These are phyloP conservation scores for Tinea pellionella DNA, from an alignment of 2,888 invertebrate species.

Conservation along the genomic window DNA sequence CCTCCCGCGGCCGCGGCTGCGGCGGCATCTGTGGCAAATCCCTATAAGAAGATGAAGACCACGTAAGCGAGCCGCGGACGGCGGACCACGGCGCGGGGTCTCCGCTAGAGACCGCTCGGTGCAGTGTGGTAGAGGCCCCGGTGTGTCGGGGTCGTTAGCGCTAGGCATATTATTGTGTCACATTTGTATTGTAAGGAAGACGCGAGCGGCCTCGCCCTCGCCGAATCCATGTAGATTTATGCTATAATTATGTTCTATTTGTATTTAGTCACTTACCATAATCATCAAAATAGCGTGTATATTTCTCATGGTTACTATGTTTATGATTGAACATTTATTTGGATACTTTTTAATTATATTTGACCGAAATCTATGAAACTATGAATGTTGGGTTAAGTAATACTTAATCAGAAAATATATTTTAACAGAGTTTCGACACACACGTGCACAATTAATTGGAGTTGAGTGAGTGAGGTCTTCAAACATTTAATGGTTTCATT, in stretches of 20 bases:
- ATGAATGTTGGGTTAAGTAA: too few species aligned
- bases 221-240: constrained; percentile 62
- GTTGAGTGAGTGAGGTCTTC: too few species aligned
- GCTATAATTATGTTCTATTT: constrained; percentile 53
- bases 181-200: constrained; percentile 67
- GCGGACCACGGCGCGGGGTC: constrained; percentile 61
- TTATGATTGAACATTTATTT: neutral
- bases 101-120: constrained; percentile 59
- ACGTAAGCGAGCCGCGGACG: constrained; percentile 66
- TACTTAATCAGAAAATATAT: too few species aligned
- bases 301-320: constrained; percentile 33
- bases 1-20: constrained; percentile 50
- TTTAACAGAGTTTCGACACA: too few species aligned
- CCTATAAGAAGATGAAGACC: constrained; percentile 92
- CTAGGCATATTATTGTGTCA: constrained; percentile 58
- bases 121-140: constrained; percentile 50
- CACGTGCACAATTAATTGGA: too few species aligned
- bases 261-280: constrained; percentile 62
- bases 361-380: neutral
- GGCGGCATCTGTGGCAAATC: constrained; percentile 69
- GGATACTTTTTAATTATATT: neutral
- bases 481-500: too few species aligned
- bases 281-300: constrained; percentile 64
- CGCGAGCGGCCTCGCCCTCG: constrained; percentile 57
- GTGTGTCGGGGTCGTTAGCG: constrained; percentile 63